Evolutionary conservation across 2,113 vertebrate species (phyloP), one percentile per base, ranked within the genome.

Genomic region (Ardeotis arabs): DNA sequence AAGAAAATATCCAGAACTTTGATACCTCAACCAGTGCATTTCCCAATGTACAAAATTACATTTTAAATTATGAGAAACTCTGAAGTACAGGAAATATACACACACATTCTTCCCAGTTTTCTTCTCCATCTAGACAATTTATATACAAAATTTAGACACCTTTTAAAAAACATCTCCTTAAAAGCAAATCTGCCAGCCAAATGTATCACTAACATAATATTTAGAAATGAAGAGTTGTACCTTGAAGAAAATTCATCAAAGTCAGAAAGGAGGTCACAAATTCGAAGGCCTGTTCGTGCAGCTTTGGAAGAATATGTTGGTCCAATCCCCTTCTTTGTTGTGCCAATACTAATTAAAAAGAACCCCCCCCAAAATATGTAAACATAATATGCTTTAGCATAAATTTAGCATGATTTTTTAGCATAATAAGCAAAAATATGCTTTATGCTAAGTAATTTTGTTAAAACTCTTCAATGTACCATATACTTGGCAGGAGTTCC

Each of bases 271-370:
- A 99, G 99, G 97, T 99, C 99, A 50, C 99, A 99, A 27, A 99
- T 96, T 29, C 99, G 99, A 37, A 99, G 99, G 66, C 99, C 99
- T 5, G 98, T 99, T 87, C 99, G 98, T 66, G 99, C 98, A 6
- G 99, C 99, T 97, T 99, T 99, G 95, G 99, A 99, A 62, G 99
- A 99, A 87, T 99, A 99, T 3, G 99, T 99, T 49, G 99, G 99
- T 95, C 99, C 99, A 21, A 99, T 99, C 14, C 99, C 99, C 91
- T 99, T 99, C 97, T 99, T 99, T 90, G 99, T 99, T 87, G 99
- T 99, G 97, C 99, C 99, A 75, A 99, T 99, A 91, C 99, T 99
- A 96, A 77, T 58, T 44, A 64, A 89, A 39, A 49, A 76, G 29
- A 96, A 58, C 31, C 25, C 59, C 58, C 28, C 21, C 14, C 5